Percentiles rank a stretch among this genome's conserved stretches.
These are phyloP conservation scores for Odocoileus virginianus DNA, from an alignment of 2,113 vertebrate genomes.

Conservation along the genomic window DNA sequence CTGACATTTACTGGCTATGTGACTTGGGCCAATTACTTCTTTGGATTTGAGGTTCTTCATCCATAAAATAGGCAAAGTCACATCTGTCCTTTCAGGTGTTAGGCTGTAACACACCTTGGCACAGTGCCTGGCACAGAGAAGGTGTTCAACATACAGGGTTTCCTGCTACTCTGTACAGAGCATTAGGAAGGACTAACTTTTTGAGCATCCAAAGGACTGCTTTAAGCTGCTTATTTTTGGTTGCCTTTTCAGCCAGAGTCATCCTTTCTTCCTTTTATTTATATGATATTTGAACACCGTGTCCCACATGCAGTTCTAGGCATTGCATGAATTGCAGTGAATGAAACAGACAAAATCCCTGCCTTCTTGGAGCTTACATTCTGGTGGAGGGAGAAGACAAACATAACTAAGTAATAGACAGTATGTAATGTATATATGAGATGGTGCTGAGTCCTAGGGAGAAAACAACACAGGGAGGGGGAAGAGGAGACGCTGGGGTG, in stretches of 20 bases:
- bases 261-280: not conserved
- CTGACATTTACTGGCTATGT: not conserved
- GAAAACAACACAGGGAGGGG: not conserved
- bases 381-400: not conserved
- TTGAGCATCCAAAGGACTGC: not conserved
- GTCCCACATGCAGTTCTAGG: not conserved
- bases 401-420: not conserved
- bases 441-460: not conserved
- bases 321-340: not conserved
- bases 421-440: not conserved
- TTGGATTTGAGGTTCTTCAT: not conserved
- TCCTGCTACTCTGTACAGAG: not conserved
- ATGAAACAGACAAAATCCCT: not conserved
- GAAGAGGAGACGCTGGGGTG: not conserved
- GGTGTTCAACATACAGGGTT: not conserved
- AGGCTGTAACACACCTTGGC: not conserved
- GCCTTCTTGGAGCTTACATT: not conserved
- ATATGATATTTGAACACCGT: not conserved
- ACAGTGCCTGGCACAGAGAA: not conserved
- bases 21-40: not conserved
- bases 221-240: not conserved
- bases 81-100: not conserved
- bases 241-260: not conserved
- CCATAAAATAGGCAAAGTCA: not conserved
- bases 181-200: not conserved